A percentile compares a stretch with the other conserved stretches of the same genome.
Evolutionary conservation across 2,888 invertebrate species (phyloP).

Genomic region (Dynastes maya): DNA sequence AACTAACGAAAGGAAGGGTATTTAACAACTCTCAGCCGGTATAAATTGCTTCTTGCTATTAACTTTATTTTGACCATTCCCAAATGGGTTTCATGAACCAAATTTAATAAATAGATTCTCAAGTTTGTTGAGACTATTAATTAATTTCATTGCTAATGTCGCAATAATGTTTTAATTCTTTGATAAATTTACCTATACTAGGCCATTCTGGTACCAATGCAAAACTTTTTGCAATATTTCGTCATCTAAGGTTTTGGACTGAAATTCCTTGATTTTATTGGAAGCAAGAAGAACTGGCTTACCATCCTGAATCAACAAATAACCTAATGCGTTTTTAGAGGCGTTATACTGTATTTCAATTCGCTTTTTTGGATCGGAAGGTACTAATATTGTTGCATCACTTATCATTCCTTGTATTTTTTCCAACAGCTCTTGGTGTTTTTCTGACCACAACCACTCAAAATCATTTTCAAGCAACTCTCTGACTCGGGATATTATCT

Average conservation of each 20-base stretch:
- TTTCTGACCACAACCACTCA: not conserved
- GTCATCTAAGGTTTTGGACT: not conserved
- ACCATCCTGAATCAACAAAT: conserved; percentile 58
- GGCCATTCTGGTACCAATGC: not conserved
- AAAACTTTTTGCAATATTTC: not conserved
- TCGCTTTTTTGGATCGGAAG: conserved; percentile 48
- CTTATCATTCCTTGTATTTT: conserved; percentile 17
- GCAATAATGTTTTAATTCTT: not conserved
- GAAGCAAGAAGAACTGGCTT: conserved; percentile 56
- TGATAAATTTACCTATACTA: not conserved
- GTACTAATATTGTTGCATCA: not conserved
- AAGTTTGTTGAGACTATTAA: not conserved
- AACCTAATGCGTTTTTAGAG: conserved; percentile 53
- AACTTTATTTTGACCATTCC: not conserved
- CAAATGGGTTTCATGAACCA: not conserved
- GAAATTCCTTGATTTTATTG: conserved; percentile 34
- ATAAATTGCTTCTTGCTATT: not conserved
- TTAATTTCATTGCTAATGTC: not conserved
- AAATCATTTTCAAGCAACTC: conserved; percentile 4
- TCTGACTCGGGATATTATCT: not conserved
- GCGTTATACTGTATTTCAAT: conserved; percentile 54
- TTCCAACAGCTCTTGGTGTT: conserved; percentile 26
- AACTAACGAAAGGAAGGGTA: too few relatives aligned
- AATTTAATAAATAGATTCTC: not conserved
- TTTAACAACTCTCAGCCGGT: not conserved